Evolutionary conservation across 2,113 vertebrate species (phyloP).

Genomic region (Stictonetta naevosa): DNA sequence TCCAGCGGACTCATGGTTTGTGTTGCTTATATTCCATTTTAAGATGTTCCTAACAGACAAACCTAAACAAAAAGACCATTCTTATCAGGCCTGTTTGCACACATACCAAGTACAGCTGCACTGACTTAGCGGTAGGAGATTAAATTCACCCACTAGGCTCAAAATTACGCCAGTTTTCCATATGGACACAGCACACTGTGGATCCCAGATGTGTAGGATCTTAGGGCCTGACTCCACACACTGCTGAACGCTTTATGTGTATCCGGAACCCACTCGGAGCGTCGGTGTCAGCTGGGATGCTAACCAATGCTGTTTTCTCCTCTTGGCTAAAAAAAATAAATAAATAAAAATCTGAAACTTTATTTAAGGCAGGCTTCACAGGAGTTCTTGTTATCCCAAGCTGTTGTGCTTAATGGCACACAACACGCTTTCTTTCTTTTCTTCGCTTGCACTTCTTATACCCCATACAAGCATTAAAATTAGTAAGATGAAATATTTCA

Average conservation of each 20-base stretch:
- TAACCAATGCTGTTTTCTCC: not conserved
- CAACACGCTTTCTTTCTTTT: not conserved
- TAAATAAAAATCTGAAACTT: not conserved
- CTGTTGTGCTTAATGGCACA: not conserved
- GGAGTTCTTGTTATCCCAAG: not conserved
- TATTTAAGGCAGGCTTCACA: not conserved
- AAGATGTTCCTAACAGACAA: conserved; percentile 17
- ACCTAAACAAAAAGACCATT: conserved; percentile 15
- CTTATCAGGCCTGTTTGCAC: not conserved
- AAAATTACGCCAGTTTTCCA: conserved; percentile 13
- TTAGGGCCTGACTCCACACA: not conserved
- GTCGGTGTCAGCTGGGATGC: not conserved
- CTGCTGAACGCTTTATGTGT: not conserved
- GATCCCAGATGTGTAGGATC: not conserved
- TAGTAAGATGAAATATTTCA: not conserved
- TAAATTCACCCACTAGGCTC: conserved; percentile 1
- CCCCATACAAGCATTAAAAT: not conserved
- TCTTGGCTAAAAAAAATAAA: not conserved
- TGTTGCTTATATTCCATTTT: not conserved
- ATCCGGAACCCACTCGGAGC: not conserved
- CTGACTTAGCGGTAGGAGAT: not conserved
- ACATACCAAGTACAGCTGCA: conserved; percentile 22
- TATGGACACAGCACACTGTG: not conserved
- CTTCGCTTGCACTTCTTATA: not conserved
- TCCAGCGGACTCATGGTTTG: not conserved